These are phyloP conservation scores for Dendroctonus ponderosae DNA, from an alignment of 1,140 invertebrate species.

Conservation along the genomic window DNA sequence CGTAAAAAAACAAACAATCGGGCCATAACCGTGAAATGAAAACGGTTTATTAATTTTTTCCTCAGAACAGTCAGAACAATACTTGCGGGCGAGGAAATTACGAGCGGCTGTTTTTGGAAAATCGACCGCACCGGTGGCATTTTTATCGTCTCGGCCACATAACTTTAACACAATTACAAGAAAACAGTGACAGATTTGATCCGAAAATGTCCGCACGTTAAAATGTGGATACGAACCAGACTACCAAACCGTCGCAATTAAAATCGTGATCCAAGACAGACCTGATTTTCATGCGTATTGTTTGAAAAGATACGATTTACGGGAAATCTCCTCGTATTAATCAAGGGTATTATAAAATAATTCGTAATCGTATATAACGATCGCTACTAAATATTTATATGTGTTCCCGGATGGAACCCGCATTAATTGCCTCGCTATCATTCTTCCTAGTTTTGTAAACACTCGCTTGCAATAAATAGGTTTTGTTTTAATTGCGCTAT, in stretches of 20 bases:
- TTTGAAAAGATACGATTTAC: constrained; percentile 24
- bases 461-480: constrained; percentile 7
- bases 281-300: constrained; percentile 9
- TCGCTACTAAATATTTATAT: constrained; percentile 13
- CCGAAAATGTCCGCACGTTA: constrained; percentile 15
- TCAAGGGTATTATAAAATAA: constrained; percentile 23
- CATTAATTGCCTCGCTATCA: constrained; percentile 11
- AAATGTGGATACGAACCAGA: constrained; percentile 16
- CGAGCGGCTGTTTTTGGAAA: too few species aligned
- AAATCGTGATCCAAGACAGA: constrained; percentile 22
- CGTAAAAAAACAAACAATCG: too few species aligned
- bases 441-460: constrained; percentile 12
- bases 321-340: constrained; percentile 16
- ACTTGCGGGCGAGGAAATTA: too few species aligned
- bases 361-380: constrained; percentile 16
- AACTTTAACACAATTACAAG: background rate
- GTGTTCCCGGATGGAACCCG: background rate
- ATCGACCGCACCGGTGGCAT: too few species aligned
- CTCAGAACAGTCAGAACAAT: too few species aligned
- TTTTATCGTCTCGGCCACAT: too few species aligned
- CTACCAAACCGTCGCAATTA: constrained; percentile 7
- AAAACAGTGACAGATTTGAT: constrained; percentile 23
- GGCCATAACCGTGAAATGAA: too few species aligned
- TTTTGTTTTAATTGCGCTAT: background rate
- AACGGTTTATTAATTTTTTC: too few species aligned